Base-by-base conservation (phyloP, 2,797 vertebrate species). In the Sciurus vulgaris region DNA sequence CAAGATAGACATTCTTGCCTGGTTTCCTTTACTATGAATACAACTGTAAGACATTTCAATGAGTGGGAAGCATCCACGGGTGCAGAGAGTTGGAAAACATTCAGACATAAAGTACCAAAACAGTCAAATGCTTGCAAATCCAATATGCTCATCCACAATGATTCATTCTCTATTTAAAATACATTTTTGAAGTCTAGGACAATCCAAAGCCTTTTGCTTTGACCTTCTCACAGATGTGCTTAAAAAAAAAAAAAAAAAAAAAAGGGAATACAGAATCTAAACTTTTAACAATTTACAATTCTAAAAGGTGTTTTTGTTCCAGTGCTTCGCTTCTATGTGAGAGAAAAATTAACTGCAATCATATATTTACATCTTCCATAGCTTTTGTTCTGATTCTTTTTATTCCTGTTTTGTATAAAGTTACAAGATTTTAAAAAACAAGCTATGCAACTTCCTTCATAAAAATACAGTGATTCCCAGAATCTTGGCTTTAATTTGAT, bases 81-180 rank as follows among this genome's bases (percentile, higher is more conserved):
- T 95, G 89, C 86, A 76, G 89, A 85, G 67, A 97, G 96, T 97
- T 92, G 89, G 93, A 93, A 97, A 97, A 97, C 91, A 97, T 97
- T 97, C 95, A 97, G 92, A 72, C 89, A 72, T 54, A 74, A 94
- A 86, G 86, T 82, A 96, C 49, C 89, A 84, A 96, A 97, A 96
- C 86, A 96, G 70, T 96, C 87, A 96, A 96, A 96, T 94, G 92
- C 77, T 93, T 93, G 63, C 87, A 97, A 96, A 97, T 92, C 74
- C 73, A 96, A 95, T 93, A 84, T 95, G 87, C 59, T 97, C 81
- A 26, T 47, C 85, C 70, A 73, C 76, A 92, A 77, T 92, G 86
- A 97, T 92, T 95, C 89, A 96, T 86, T 93, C 84, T 87, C 59
- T 96, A 76, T 86, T 96, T 96, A 93, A 96, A 96, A 63, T n/a